Conservation (phyloP, 2,113 vertebrate species). For the Ammospiza nelsoni region DNA sequence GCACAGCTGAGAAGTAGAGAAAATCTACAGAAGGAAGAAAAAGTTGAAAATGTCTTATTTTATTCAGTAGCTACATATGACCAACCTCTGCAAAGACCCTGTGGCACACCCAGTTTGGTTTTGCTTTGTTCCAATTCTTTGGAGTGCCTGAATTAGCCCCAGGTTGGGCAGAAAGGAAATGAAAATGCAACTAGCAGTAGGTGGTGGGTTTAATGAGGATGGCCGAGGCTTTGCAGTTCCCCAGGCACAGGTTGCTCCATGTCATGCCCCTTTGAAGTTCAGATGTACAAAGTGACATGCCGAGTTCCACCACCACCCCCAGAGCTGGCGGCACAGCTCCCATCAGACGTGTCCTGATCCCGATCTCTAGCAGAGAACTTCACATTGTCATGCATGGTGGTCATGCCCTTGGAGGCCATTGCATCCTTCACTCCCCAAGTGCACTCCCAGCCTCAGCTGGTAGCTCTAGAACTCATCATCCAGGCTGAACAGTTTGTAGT, state of each 20-base stretch:
- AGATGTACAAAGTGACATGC: not conserved
- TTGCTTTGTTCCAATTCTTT: not conserved
- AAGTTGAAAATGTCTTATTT: not conserved
- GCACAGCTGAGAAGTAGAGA: not conserved
- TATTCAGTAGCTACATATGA: not conserved
- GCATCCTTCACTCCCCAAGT: not conserved
- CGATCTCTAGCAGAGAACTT: conserved; percentile 42
- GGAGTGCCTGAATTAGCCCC: not conserved
- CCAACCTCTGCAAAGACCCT: not conserved
- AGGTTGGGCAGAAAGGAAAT: not conserved
- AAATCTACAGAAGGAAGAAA: not conserved
- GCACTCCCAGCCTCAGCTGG: not conserved
- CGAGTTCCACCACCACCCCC: conserved; percentile 12
- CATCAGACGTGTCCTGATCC: conserved; percentile 17
- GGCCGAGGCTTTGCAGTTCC: conserved; percentile 21
- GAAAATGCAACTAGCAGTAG: not conserved
- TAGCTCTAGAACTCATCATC: not conserved
- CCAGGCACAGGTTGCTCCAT: not conserved
- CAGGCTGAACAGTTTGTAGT: not conserved
- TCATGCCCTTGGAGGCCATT: not conserved
- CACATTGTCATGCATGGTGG: conserved; percentile 42
- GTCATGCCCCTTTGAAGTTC: conserved; percentile 8
- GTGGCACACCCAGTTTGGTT: not conserved
- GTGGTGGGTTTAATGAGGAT: conserved; percentile 44
- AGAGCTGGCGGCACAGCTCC: not conserved